Conservation (phyloP, 2,113 vertebrate genomes). For the Bettongia penicillata region DNA sequence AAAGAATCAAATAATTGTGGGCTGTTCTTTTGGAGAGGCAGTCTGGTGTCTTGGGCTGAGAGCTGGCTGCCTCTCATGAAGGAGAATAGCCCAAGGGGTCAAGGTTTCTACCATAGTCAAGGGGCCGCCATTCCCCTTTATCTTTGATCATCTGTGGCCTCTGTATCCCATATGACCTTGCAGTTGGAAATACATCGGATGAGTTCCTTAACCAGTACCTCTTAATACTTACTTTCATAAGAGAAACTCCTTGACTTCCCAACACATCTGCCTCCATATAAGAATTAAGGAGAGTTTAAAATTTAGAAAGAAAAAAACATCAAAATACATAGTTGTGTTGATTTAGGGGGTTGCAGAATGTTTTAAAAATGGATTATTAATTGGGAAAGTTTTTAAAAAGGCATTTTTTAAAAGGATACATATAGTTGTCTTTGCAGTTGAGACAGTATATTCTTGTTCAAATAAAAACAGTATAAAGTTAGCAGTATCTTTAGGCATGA, state of each 20-base stretch:
- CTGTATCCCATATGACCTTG: constrained; percentile 36
- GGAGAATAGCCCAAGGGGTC: neutral
- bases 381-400: constrained; percentile 12
- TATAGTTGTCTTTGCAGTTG: constrained; percentile 13
- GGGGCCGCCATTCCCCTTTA: neutral
- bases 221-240: constrained; percentile 27
- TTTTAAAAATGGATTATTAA: neutral
- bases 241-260: neutral
- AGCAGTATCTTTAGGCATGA: constrained; percentile 64
- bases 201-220: constrained; percentile 42
- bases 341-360: neutral
- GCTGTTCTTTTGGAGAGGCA: neutral
- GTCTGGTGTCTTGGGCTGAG: neutral
- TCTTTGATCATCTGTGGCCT: neutral
- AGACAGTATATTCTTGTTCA: constrained; percentile 59
- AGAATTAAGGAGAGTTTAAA: constrained; percentile 37
- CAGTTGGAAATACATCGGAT: constrained; percentile 41
- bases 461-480: constrained; percentile 68
- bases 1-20: neutral
- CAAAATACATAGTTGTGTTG: neutral
- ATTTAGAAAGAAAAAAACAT: constrained; percentile 42
- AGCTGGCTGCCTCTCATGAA: neutral
- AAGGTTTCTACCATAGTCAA: neutral
- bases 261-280: constrained; percentile 35
- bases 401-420: neutral